Evolutionary conservation across 1,140 invertebrate genomes (phyloP), one percentile per base, ranked within the genome.

Genomic region (Papilio xuthus): DNA sequence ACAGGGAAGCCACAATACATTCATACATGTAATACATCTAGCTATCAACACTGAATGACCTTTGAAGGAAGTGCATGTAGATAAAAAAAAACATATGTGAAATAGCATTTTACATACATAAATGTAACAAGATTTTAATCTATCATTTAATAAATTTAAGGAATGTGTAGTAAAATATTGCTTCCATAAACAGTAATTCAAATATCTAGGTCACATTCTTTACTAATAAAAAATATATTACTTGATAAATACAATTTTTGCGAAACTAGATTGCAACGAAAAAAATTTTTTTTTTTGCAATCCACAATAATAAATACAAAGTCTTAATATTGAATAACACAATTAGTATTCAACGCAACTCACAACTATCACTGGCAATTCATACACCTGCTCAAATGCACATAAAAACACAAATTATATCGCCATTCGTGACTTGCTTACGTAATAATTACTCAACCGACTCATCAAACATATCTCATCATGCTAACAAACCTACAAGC

Each of bases 351-450:
- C 44, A 75, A 76, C n/a, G 4, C 41, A n/a, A 37, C 4, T 13
- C 42, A 26, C 50, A 63, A n/a, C 41, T 76, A 63, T 60, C 56
- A 60, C 74, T 76, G 12, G 53, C 53, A 42, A 56, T 37, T 15
- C 56, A 76, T 76, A 63, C 50, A 76, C 74, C 74, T 76, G 74
- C 56, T 76, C 37, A 13, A 60, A 60, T 60, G 74, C 53, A 76
- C 47, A 53, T 75, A 75, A 63, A 76, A 42, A 76, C 10, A 56
- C 56, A 56, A 76, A 37, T 75, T 75, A 75, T 53, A 75, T 63
- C 60, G 53, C 74, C 56, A 63, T 76, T 63, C 74, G 42, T 76
- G 74, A 60, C 53, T 76, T 20, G 56, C 74, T 76, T 76, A 76
- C 74, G 56, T 76, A 76, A 76, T 44, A 41, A 76, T 76, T 63